Base-by-base conservation (phyloP, 2,888 invertebrate species). In the Drosophila subquinaria region DNA sequence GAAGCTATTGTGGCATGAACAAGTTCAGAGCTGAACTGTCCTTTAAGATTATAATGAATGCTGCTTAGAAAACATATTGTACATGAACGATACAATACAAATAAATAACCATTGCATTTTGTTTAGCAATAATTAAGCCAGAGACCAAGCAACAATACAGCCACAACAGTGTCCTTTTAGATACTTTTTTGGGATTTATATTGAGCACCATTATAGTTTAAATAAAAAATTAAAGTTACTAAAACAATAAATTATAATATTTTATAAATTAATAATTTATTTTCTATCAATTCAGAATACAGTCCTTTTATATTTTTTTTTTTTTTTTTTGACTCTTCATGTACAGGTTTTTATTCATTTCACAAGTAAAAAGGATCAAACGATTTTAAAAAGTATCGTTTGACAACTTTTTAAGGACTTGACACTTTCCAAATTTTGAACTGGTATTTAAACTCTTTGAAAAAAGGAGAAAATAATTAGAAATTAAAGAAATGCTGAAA, bases 11-110 rank as follows among this genome's bases (percentile, higher is more conserved):
- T 61, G 88, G 84, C 84, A 84, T 84, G 82, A 61, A 48, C 13
- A 35, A 51, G 47, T 53, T 63, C 52, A 64, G 64, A 69, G 68
- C 71, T 74, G 65, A 73, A 63, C 45, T 42, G 62, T 73, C 66
- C 63, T 75, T 48, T 68, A 59, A 45, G 45, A 73, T 64, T 51
- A 68, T 70, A 64, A 45, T 76, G 83, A 85, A 85, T 88, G 86
- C 71, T 67, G 71, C 53, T 40, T 74, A 68, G 60, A 64, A 63
- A 48, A 47, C 66, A 57, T 48, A 62, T 48, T 69, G 61, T 53
- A 52, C 35, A 50, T 17, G 56, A 15, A 57, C 47, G 40, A 57
- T 30, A 23, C 15, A 43, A 23, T 17, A 45, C 8, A 42, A 50
- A 57, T 61, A 62, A 64, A 57, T 61, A 62, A 61, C 75, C 57